These are phyloP conservation scores for Tinea trinotella DNA, from an alignment of 2,888 invertebrate species.

Conservation along the genomic window DNA sequence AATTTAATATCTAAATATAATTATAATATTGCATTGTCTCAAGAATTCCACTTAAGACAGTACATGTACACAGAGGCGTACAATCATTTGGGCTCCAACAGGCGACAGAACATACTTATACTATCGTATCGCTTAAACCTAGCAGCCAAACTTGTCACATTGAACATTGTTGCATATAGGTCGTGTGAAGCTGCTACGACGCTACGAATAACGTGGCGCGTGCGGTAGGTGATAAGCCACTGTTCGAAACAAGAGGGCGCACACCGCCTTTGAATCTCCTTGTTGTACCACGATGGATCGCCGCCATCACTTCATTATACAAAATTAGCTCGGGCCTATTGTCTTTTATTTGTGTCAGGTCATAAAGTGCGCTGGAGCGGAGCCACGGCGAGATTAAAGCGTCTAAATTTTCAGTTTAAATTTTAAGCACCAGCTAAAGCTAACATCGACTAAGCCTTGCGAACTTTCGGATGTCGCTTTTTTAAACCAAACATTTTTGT, in stretches of 20 bases:
- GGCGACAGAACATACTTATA: slow-evolving; percentile 23
- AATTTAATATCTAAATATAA: not conserved
- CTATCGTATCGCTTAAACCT: slow-evolving; percentile 34
- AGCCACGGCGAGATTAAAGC: slow-evolving; percentile 55
- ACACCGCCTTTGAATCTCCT: slow-evolving; percentile 15
- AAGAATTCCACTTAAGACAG: not conserved
- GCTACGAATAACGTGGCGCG: slow-evolving; percentile 61
- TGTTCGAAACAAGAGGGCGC: slow-evolving; percentile 18
- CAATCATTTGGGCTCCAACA: slow-evolving; percentile 1
- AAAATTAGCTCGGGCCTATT: slow-evolving; percentile 33
- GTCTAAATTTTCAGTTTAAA: slow-evolving; percentile 62
- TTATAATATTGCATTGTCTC: not conserved
- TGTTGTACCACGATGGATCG: slow-evolving; percentile 35
- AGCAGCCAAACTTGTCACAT: slow-evolving; percentile 28
- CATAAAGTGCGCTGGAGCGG: slow-evolving; percentile 54
- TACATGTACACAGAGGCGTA: too few species aligned
- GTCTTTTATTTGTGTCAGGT: slow-evolving; percentile 32
- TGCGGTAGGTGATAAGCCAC: slow-evolving; percentile 59
- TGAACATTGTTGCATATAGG: slow-evolving; percentile 15
- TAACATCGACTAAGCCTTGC: slow-evolving; percentile 10
- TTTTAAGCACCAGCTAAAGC: slow-evolving; percentile 25
- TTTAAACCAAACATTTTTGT: too few species aligned
- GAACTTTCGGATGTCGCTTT: not conserved
- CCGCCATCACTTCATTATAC: slow-evolving; percentile 37
- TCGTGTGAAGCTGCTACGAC: slow-evolving; percentile 12